phyloP scores from a whole-genome alignment of 2,888 invertebrate species.

The Phragmatobia fuliginosa region DNA sequence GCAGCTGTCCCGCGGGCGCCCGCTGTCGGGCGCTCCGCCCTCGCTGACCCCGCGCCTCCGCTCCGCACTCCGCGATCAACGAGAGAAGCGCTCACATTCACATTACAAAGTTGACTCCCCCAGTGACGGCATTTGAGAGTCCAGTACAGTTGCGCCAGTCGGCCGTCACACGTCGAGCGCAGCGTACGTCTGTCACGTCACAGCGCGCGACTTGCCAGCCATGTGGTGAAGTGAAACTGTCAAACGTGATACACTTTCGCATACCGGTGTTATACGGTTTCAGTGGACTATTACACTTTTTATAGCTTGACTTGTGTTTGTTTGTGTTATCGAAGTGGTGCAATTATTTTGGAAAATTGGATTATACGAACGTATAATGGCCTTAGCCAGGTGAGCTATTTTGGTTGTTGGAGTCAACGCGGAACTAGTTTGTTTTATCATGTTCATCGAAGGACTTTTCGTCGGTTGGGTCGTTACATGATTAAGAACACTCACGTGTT shows the following conservation, averaged over 20 bases:
- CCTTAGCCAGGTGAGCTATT: conserved; percentile 87
- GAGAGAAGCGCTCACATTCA: conserved; percentile 62
- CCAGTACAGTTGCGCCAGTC: conserved; percentile 67
- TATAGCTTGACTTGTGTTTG: conserved; percentile 66
- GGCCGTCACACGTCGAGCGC: conserved; percentile 77
- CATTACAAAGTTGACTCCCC: conserved; percentile 55
- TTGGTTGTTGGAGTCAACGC: conserved; percentile 85
- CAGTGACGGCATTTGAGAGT: conserved; percentile 51
- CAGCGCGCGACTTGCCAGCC: conserved; percentile 73
- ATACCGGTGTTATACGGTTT: conserved; percentile 73
- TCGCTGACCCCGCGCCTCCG: conserved; percentile 74
- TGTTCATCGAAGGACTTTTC: conserved; percentile 79
- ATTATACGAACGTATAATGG: conserved; percentile 86
- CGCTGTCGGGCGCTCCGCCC: conserved; percentile 74
- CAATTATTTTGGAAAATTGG: conserved; percentile 82
- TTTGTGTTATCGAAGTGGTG: conserved; percentile 81
- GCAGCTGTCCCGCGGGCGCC: conserved; percentile 84
- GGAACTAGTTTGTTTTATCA: conserved; percentile 84
- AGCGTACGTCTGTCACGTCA: conserved; percentile 70
- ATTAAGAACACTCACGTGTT: conserved; percentile 66
- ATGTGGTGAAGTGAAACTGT: conserved; percentile 87
- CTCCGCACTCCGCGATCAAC: conserved; percentile 57
- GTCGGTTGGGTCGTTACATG: conserved; percentile 68
- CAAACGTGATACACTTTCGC: conserved; percentile 82
- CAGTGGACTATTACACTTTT: conserved; percentile 68